Evolutionary conservation across 2,888 invertebrate species (phyloP), one percentile per base, ranked within the genome.

Genomic region (Scaptomyza caliginosa): DNA sequence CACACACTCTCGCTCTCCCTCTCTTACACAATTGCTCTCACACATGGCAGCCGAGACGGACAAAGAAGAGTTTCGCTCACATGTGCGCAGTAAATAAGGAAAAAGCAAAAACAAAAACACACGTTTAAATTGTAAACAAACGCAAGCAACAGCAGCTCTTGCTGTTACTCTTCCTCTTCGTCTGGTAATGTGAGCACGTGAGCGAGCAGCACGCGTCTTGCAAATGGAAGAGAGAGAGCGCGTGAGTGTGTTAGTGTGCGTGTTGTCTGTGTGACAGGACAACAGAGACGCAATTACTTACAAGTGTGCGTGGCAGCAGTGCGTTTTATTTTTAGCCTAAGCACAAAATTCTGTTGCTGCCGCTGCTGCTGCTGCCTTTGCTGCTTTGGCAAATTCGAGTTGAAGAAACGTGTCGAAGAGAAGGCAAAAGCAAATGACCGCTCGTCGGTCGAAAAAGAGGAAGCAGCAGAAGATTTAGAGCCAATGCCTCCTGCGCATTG

Each of bases 151-250:
- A 50, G 39, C 28, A 24, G 51, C 50, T 66, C 67, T 65, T 54
- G 43, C 45, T 65, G 21, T 57, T 66, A 48, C 32, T 43, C 38
- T 46, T 73, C 38, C 28, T 70, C 43, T 38, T 59, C 49, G 45
- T 69, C 45, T 45, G 45, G 79, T 75, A 81, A 84, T 52, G 75
- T 69, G 84, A 76, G 84, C 81, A 84, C 81, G 84, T 84, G 81
- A 75, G 58, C 8, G 34, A 32, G 30, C 13, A 34, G 34, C 48
- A 40, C 21, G 52, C 21, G 55, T 82, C 78, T 79, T 67, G 43
- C 75, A 64, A 51, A 63, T n/a, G n/a, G 60, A 23, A 55, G 59
- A 65, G 65, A 43, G 46, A 16, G 54, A 57, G 38, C 4, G 38
- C 3, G 38, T 3, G 19, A 6, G 19, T 2, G 38, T 3, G 11